phyloP scores from a whole-genome alignment of 2,888 invertebrate species.

The Criorhina ranunculi region DNA sequence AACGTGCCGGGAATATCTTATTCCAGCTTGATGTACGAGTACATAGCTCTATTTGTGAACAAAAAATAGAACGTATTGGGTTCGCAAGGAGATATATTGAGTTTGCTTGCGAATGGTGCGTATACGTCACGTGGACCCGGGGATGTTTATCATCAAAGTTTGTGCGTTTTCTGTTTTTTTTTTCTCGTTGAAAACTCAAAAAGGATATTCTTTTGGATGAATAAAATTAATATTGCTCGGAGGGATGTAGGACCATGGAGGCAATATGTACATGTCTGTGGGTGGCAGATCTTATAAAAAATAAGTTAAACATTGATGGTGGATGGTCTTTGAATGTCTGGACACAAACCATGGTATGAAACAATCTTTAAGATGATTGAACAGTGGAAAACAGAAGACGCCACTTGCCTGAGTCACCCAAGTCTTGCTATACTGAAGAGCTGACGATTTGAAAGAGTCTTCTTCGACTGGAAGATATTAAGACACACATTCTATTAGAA shows the following conservation, averaged over 20 bases:
- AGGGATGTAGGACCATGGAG: background rate
- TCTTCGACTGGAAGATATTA: too few relatives aligned
- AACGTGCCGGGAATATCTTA: constrained; percentile 57
- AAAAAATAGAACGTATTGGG: constrained; percentile 30
- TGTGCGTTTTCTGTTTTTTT: background rate
- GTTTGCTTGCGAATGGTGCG: constrained; percentile 16
- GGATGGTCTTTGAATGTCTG: too few relatives aligned
- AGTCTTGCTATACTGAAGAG: too few relatives aligned
- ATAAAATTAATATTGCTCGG: constrained; percentile 22
- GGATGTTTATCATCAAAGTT: constrained; percentile 30
- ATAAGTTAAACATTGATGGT: too few relatives aligned
- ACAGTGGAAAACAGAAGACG: too few relatives aligned
- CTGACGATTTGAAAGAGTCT: too few relatives aligned
- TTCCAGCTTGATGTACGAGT: constrained; percentile 7
- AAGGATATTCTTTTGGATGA: constrained; percentile 24
- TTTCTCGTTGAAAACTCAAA: background rate
- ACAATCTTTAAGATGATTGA: too few relatives aligned
- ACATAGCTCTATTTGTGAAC: background rate
- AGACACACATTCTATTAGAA: too few relatives aligned
- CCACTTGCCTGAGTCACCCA: too few relatives aligned
- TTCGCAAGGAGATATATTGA: constrained; percentile 17
- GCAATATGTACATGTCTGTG: too few relatives aligned
- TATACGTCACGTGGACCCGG: constrained; percentile 37
- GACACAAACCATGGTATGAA: too few relatives aligned
- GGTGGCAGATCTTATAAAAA: too few relatives aligned